phyloP scores from a whole-genome alignment of 2,113 vertebrate species.

The Centrocercus urophasianus region DNA sequence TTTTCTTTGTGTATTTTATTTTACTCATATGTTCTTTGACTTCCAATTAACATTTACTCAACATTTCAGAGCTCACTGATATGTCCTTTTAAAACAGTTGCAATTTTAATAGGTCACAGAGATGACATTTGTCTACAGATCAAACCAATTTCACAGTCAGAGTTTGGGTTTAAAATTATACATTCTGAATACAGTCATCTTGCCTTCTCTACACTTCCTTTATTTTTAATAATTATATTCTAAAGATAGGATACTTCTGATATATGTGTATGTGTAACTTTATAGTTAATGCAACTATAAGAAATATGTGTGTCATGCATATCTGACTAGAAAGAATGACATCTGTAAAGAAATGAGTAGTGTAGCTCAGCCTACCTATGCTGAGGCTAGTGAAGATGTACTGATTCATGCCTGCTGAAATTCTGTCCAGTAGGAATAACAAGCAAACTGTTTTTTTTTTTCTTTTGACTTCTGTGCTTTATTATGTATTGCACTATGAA shows the following conservation, averaged over 20 bases:
- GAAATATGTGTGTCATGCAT: neutral
- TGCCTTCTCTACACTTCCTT: neutral
- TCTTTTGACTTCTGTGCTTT: neutral
- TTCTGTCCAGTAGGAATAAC: neutral
- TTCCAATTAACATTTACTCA: slow-evolving; percentile 69
- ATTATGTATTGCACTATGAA: neutral
- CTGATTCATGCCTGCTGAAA: neutral
- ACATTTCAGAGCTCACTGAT: slow-evolving; percentile 2
- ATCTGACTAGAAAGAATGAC: neutral
- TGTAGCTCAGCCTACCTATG: neutral
- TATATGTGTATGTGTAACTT: neutral
- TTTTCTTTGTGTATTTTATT: slow-evolving; percentile 26
- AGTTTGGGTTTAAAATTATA: slow-evolving; percentile 18
- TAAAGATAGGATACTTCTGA: neutral
- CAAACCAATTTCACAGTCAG: slow-evolving; percentile 23
- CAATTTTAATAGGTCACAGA: slow-evolving; percentile 26
- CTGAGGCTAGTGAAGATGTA: neutral
- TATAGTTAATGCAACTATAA: neutral
- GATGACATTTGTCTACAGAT: slow-evolving; percentile 53
- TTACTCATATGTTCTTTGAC: slow-evolving; percentile 51
- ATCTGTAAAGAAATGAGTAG: neutral
- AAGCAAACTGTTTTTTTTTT: neutral
- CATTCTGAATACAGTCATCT: neutral
- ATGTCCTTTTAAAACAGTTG: slow-evolving; percentile 56
- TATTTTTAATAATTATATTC: neutral